A percentile compares a stretch with the other conserved stretches of the same genome.
These are phyloP conservation scores for Oxyruncus cristatus DNA, from an alignment of 2,113 vertebrate species.

Conservation along the genomic window DNA sequence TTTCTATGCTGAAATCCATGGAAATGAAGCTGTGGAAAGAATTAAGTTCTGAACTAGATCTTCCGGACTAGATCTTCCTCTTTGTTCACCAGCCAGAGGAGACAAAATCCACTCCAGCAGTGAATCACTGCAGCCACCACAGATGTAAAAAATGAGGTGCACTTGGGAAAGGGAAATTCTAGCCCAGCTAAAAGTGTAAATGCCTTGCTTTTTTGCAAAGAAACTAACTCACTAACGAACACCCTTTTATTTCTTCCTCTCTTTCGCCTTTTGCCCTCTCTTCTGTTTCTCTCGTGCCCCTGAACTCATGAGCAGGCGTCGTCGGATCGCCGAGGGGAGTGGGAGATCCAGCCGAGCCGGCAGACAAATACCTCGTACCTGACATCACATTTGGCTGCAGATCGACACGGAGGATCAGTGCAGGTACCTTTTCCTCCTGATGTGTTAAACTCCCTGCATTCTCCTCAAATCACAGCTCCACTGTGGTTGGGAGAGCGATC, in stretches of 20 bases:
- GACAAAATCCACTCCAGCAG: background rate
- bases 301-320: slow-evolving; percentile 79
- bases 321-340: slow-evolving; percentile 95
- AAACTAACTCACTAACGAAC: slow-evolving; percentile 61
- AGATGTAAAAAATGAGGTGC: background rate
- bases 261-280: slow-evolving; percentile 65
- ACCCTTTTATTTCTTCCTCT: slow-evolving; percentile 74
- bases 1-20: background rate
- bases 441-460: background rate
- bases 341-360: slow-evolving; percentile 94
- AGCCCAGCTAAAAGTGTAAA: background rate
- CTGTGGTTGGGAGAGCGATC: background rate
- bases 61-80: background rate
- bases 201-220: slow-evolving; percentile 53
- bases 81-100: background rate
- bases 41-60: background rate
- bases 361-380: slow-evolving; percentile 97
- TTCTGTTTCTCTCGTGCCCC: slow-evolving; percentile 63
- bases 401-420: slow-evolving; percentile 98
- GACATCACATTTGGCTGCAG: slow-evolving; percentile 95
- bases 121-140: background rate
- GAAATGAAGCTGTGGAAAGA: background rate
- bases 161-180: slow-evolving; percentile 1
- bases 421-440: slow-evolving; percentile 81
- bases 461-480: background rate